These are phyloP conservation scores for Anaspis maculata DNA, from an alignment of 2,888 invertebrate species.

Conservation along the genomic window DNA sequence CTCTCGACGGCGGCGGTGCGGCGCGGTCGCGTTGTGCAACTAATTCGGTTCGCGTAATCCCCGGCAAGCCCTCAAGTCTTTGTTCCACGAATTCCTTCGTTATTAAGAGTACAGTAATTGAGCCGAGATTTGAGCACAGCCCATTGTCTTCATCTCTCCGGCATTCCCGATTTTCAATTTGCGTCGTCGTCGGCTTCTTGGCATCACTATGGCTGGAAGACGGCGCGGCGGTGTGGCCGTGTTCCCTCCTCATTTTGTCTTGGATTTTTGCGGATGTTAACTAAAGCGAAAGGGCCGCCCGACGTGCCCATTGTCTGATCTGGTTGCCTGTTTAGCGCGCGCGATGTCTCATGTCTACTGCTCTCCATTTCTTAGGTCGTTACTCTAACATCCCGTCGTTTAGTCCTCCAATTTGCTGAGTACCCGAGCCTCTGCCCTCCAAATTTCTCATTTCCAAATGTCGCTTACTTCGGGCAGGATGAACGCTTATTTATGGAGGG, in stretches of 20 bases:
- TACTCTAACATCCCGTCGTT: constrained; percentile 34
- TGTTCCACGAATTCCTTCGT: constrained; percentile 28
- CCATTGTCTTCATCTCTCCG: constrained; percentile 20
- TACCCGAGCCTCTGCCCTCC: constrained; percentile 16
- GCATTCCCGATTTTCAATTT: constrained; percentile 28
- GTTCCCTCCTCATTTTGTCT: too few relatives aligned
- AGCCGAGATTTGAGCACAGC: constrained; percentile 21
- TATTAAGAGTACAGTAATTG: constrained; percentile 29
- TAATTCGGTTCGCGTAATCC: too few relatives aligned
- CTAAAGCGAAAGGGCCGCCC: too few relatives aligned
- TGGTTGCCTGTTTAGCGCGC: too few relatives aligned
- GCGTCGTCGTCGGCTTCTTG: constrained; percentile 11
- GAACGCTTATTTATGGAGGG: constrained; percentile 20
- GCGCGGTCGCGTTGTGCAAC: too few relatives aligned
- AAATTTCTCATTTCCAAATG: constrained; percentile 27
- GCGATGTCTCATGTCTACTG: too few relatives aligned
- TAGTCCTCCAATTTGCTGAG: constrained; percentile 38
- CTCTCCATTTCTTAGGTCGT: constrained; percentile 33
- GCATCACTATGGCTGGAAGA: too few relatives aligned
- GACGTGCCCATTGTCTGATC: too few relatives aligned
- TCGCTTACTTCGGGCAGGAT: constrained; percentile 21
- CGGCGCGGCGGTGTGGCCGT: too few relatives aligned
- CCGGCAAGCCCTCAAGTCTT: constrained; percentile 24
- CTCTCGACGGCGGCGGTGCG: constrained; percentile 21
- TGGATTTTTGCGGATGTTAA: too few relatives aligned